Base-by-base conservation (phyloP, 2,888 invertebrate species). In the Stratiomys singularior region DNA sequence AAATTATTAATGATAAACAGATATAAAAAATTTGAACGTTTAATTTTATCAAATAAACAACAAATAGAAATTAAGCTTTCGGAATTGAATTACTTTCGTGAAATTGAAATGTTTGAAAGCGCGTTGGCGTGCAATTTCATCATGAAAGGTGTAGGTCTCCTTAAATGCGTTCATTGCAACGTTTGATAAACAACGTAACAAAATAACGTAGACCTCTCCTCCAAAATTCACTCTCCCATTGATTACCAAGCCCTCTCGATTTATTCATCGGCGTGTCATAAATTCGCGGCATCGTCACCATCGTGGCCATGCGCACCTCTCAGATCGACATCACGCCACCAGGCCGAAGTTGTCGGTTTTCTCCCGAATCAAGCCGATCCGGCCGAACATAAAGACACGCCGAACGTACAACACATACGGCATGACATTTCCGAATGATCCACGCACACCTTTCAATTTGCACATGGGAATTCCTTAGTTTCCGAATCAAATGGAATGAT, bases 311-410 rank as follows among this genome's bases (percentile, higher is more conserved):
- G 74, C 74, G 58, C 72, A 72, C 37, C 25, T 13, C 7, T 9
- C 11, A 1, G 15, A 28, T 30, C 21, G 9, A 74, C 74, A 74
- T 74, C 74, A 74, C 74, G 74, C 74, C 74, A 74, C 74, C 74
- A 23, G 23, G 58, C 58, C 74, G 60, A 60, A 58, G 60, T 23
- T 66, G n/a, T 37, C 28, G 9, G 13, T 37, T 71, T 71, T 71
- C 23, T 28, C 58, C n/a, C 71, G 71, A 71, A 52, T 44, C 7
- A 30, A 27, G 18, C 18, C 37, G 23, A 13, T 37, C 3, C 71
- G 15, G 5, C 71, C 18, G 3, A 30, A 7, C 25, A 37, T 58
- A 72, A 72, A 47, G 30, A 15, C 18, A 13, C 72, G 72, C 47
- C 25, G 47, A 37, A 15, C 13, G 30, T 18, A 4, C 5, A 23